Percentiles rank a stretch among this genome's conserved stretches.
phyloP scores from a whole-genome alignment of 2,113 vertebrate species.

The Brachypodius melanocephalos region DNA sequence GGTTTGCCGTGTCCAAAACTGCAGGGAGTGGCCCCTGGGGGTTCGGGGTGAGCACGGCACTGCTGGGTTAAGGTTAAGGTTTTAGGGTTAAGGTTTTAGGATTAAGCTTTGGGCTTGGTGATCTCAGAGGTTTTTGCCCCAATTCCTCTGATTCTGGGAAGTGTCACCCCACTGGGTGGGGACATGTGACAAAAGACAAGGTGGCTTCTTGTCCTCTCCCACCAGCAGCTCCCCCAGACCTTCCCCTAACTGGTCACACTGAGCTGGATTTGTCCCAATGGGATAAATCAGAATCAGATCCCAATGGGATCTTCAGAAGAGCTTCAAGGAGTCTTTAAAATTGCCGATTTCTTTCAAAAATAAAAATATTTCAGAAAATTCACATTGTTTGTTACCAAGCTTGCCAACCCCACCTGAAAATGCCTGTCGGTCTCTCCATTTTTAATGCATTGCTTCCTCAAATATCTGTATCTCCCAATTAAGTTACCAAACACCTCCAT shows the following conservation, averaged over 20 bases:
- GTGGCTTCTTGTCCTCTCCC: not conserved
- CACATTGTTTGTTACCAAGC: not conserved
- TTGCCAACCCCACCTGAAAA: not conserved
- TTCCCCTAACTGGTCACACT: not conserved
- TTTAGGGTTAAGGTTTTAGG: not conserved
- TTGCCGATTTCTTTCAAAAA: not conserved
- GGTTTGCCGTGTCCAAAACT: not conserved
- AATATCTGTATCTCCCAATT: not conserved
- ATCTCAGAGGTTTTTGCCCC: not conserved
- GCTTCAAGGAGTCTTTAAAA: not conserved
- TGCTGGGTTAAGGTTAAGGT: not conserved
- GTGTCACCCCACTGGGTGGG: not conserved
- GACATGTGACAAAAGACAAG: not conserved
- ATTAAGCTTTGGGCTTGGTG: not conserved
- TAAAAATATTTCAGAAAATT: not conserved
- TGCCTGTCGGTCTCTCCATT: not conserved
- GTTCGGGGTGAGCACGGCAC: rapidly evolving
- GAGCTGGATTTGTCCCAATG: not conserved
- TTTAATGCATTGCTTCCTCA: not conserved
- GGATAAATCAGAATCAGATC: too few species aligned
- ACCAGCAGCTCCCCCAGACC: not conserved
- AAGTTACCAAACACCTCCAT: not conserved
- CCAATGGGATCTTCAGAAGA: not conserved
- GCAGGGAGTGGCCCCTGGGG: not conserved
- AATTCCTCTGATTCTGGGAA: not conserved